Conservation (phyloP, 2,113 vertebrate genomes). For the Stegostoma tigrinum region DNA sequence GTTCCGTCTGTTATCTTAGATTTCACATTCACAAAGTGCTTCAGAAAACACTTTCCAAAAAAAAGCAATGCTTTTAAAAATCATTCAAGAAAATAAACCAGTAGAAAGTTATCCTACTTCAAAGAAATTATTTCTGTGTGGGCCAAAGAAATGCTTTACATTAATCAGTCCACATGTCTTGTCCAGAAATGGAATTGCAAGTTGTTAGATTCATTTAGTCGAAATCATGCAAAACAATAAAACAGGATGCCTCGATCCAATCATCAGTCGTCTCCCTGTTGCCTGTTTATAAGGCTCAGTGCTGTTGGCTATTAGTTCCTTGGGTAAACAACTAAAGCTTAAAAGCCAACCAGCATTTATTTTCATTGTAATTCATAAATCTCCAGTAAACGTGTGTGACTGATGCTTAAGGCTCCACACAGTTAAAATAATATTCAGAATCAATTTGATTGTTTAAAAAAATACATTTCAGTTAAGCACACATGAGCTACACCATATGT, state of each 20-base stretch:
- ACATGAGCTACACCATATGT: not conserved
- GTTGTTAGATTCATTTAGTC: not conserved
- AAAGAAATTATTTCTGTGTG: not conserved
- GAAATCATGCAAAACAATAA: not conserved
- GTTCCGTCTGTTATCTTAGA: not conserved
- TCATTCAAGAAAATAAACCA: not conserved
- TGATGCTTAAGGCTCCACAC: not conserved
- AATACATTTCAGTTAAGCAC: not conserved
- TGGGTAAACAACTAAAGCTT: not conserved
- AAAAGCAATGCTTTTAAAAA: not conserved
- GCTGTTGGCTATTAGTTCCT: not conserved
- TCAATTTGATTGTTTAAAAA: not conserved
- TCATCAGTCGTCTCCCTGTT: not conserved
- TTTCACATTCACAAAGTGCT: not conserved
- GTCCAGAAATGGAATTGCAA: not conserved
- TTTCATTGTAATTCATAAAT: not conserved
- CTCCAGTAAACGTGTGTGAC: no score
- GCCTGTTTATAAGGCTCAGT: not conserved
- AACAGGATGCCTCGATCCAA: not conserved
- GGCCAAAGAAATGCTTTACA: not conserved
- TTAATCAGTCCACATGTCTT: not conserved
- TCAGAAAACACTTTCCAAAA: not conserved
- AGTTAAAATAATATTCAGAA: not conserved
- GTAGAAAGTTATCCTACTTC: not conserved
- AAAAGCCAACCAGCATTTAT: not conserved